These are phyloP conservation scores for Hesperophylax magnus DNA, from an alignment of 1,140 invertebrate species.

Conservation along the genomic window DNA sequence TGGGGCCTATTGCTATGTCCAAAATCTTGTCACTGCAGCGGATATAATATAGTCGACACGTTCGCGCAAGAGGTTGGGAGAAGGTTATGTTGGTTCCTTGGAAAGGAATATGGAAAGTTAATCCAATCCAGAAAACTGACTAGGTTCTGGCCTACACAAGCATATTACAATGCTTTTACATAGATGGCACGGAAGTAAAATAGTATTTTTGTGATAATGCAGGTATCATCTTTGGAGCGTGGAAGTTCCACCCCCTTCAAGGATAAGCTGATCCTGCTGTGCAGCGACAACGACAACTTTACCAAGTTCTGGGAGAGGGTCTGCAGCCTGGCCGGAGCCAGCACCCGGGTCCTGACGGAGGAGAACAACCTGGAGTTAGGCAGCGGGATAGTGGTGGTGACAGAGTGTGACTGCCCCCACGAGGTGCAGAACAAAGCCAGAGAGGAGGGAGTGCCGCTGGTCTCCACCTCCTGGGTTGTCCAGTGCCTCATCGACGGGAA, in stretches of 20 bases:
- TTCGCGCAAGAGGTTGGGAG: too few relatives aligned
- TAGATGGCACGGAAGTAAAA: too few relatives aligned
- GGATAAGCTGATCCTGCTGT: constrained; percentile 69
- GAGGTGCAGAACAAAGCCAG: constrained; percentile 71
- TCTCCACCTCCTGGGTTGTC: constrained; percentile 73
- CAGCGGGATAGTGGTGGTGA: constrained; percentile 68
- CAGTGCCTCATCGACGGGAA: constrained; percentile 74
- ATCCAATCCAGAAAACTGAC: too few relatives aligned
- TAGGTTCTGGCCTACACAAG: too few relatives aligned
- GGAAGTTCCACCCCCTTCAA: constrained; percentile 69
- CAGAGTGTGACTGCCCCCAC: constrained; percentile 71
- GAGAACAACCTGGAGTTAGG: constrained; percentile 68
- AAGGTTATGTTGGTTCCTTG: too few relatives aligned
- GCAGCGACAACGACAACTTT: constrained; percentile 68
- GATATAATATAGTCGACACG: too few relatives aligned
- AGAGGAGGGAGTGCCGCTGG: constrained; percentile 70
- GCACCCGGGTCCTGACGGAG: constrained; percentile 66
- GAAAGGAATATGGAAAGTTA: too few relatives aligned
- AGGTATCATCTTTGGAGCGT: constrained; percentile 65
- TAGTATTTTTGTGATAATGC: not conserved
- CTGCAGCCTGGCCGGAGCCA: constrained; percentile 73
- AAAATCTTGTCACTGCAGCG: too few relatives aligned
- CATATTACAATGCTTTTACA: too few relatives aligned
- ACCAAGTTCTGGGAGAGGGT: constrained; percentile 72
- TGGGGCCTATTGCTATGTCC: too few relatives aligned